Percentiles rank a stretch among this genome's conserved stretches.
phyloP scores from a whole-genome alignment of 2,797 vertebrate genomes.

The Odontamblyopus rebecca region DNA sequence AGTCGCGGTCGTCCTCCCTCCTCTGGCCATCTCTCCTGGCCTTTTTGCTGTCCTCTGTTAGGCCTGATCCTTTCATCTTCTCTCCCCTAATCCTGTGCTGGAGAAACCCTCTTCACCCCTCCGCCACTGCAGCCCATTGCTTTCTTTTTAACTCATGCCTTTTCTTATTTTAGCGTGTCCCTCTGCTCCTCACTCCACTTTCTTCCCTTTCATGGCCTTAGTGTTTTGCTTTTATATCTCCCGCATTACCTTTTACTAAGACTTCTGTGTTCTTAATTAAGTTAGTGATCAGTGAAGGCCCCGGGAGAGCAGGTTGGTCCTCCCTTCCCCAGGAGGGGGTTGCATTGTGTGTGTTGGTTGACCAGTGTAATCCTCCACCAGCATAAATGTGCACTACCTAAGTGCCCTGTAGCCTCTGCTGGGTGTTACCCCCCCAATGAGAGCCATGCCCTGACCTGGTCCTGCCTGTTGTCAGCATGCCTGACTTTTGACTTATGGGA shows the following conservation, averaged over 20 bases:
- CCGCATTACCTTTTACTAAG: constrained; percentile 26
- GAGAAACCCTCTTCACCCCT: constrained; percentile 55
- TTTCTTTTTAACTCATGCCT: constrained; percentile 59
- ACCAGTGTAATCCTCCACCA: constrained; percentile 80
- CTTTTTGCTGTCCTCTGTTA: constrained; percentile 53
- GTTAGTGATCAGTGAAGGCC: constrained; percentile 81
- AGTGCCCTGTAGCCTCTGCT: constrained; percentile 70
- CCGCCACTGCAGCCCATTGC: constrained; percentile 44
- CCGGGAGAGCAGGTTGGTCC: constrained; percentile 69
- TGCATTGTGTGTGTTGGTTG: constrained; percentile 80
- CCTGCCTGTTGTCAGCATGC: constrained; percentile 30
- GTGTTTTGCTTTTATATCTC: constrained; percentile 21
- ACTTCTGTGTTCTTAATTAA: constrained; percentile 71
- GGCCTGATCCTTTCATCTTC: constrained; percentile 69
- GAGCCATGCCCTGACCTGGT: constrained; percentile 47
- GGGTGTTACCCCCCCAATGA: constrained; percentile 76
- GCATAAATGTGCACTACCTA: constrained; percentile 76
- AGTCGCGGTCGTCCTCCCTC: constrained; percentile 40
- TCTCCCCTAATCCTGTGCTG: constrained; percentile 65
- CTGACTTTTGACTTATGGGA: constrained; percentile 30
- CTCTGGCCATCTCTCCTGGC: constrained; percentile 46
- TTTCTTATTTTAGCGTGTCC: constrained; percentile 59
- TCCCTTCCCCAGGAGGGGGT: constrained; percentile 80
- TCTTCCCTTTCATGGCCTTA: constrained; percentile 36
- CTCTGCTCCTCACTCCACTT: constrained; percentile 28